Conservation (phyloP, 1,140 invertebrate genomes). For the Hypothenemus hampei region DNA sequence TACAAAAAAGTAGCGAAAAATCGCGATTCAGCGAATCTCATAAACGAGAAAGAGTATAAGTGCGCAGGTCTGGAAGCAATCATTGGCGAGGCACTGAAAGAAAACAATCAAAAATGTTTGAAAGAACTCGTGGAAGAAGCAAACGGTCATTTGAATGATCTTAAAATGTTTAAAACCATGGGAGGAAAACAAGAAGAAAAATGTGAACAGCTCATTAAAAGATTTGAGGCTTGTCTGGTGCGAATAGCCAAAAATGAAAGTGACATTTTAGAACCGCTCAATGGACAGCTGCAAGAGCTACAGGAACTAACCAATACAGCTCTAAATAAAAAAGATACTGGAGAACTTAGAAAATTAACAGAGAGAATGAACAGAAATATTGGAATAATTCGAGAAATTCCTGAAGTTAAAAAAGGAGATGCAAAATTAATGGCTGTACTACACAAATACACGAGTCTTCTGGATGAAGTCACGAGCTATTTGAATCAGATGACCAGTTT, state of each 20-base stretch:
- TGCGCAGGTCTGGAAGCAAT: constrained; percentile 25
- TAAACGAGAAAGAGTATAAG: constrained; percentile 23
- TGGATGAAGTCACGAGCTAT: neutral
- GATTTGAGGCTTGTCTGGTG: constrained; percentile 25
- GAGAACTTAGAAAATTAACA: constrained; percentile 7
- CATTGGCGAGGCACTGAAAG: constrained; percentile 15
- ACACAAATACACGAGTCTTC: constrained; percentile 2
- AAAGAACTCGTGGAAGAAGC: constrained; percentile 22
- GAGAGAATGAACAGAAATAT: constrained; percentile 15
- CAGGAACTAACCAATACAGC: constrained; percentile 3
- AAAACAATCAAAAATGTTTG: constrained; percentile 14
- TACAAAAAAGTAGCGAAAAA: constrained; percentile 10
- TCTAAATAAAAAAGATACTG: constrained; percentile 5
- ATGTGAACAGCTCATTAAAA: constrained; percentile 9
- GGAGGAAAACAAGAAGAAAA: constrained; percentile 5
- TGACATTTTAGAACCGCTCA: constrained; percentile 1
- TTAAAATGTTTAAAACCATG: neutral
- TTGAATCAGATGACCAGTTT: neutral
- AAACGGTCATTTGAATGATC: constrained; percentile 15
- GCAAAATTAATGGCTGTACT: constrained; percentile 1
- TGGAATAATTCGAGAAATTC: constrained; percentile 10
- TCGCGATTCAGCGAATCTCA: neutral
- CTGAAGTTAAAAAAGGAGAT: constrained; percentile 5
- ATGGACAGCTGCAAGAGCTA: constrained; percentile 7
- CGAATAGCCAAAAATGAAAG: constrained; percentile 2